phyloP scores from a whole-genome alignment of 1,140 invertebrate genomes.

The Drosophila bipectinata region DNA sequence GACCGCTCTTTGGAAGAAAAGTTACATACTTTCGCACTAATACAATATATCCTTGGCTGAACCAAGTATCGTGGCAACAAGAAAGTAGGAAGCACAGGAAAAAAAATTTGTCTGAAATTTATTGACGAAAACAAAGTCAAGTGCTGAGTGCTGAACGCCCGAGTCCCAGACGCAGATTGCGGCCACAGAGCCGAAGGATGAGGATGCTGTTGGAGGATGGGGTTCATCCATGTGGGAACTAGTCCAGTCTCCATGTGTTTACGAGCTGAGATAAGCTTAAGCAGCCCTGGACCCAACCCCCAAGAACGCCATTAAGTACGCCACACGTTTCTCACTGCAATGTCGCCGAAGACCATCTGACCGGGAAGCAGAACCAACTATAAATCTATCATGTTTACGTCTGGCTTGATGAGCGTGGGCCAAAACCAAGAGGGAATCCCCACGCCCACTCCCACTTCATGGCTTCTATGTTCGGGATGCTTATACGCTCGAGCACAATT shows the following conservation, averaged over 20 bases:
- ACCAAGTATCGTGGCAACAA: conserved; percentile 12
- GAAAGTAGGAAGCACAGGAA: conserved; percentile 9
- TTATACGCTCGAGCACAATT: conserved; percentile 67
- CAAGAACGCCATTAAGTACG: conserved; percentile 62
- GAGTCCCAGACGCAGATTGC: conserved; percentile 53
- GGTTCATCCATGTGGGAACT: conserved; percentile 34
- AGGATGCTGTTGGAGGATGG: background rate
- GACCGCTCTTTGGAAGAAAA: background rate
- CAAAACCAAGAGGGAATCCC: conserved; percentile 5
- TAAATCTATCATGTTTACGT: conserved; percentile 79
- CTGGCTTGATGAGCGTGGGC: conserved; percentile 66
- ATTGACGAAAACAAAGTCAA: conserved; percentile 77
- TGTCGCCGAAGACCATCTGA: conserved; percentile 46
- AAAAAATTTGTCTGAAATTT: conserved; percentile 67
- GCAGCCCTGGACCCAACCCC: conserved; percentile 21
- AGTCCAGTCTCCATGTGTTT: conserved; percentile 59
- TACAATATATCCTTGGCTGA: background rate
- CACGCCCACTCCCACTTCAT: conserved; percentile 2
- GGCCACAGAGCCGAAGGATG: conserved; percentile 22
- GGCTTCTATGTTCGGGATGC: background rate
- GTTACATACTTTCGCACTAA: background rate
- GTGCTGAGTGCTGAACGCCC: conserved; percentile 49
- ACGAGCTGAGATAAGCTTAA: conserved; percentile 73
- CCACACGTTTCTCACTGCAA: conserved; percentile 65
- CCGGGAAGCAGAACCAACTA: conserved; percentile 62